These are phyloP conservation scores for Oligia fasciuncula DNA, from an alignment of 2,888 invertebrate genomes.

Conservation along the genomic window DNA sequence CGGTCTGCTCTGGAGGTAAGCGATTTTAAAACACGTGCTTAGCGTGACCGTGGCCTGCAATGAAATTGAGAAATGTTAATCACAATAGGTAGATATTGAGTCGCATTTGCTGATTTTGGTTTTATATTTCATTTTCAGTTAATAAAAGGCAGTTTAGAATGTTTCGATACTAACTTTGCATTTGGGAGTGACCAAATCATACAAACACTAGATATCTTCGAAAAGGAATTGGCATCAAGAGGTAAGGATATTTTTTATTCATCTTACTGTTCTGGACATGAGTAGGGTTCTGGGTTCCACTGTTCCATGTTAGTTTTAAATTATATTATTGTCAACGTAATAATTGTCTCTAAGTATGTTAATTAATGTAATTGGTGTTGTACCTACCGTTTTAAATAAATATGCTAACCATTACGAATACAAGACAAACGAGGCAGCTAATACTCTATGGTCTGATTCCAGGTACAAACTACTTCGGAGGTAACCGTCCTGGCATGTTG, in stretches of 20 bases:
- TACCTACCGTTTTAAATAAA: background rate
- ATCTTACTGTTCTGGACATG: background rate
- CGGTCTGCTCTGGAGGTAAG: too few relatives aligned
- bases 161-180: conserved; percentile 87
- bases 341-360: too few relatives aligned
- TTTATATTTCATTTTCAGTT: conserved; percentile 74
- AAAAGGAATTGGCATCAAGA: conserved; percentile 88
- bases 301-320: background rate
- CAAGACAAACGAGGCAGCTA: background rate
- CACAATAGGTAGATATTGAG: background rate
- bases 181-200: conserved; percentile 88
- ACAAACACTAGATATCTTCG: conserved; percentile 88
- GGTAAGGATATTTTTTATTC: conserved; percentile 72
- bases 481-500: conserved; percentile 91
- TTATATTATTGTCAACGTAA: too few relatives aligned
- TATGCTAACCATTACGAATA: too few relatives aligned
- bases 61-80: background rate
- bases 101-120: background rate
- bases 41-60: background rate
- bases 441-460: conserved; percentile 1
- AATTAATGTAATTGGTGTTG: background rate
- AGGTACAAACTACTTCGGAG: conserved; percentile 86
- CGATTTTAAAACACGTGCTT: background rate
- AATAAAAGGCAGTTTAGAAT: conserved; percentile 87
- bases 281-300: background rate